Conservation (phyloP, 30 jellyfish, hydroid and myxozoan genomes). For the Cassiopea andromeda region DNA sequence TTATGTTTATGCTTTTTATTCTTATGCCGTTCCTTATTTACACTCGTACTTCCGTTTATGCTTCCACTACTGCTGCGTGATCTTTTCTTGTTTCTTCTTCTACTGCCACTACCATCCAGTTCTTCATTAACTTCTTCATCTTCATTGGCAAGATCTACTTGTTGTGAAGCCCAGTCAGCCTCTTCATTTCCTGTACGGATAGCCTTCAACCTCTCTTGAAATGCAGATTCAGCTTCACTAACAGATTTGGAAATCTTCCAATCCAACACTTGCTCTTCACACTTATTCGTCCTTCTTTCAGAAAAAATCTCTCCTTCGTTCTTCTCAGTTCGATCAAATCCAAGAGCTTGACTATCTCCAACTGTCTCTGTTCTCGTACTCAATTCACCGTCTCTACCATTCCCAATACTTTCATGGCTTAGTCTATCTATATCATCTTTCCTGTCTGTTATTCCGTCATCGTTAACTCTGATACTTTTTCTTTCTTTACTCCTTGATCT, state of each 20-base stretch:
- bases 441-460: not conserved
- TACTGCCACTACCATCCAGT: not conserved
- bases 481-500: slow-evolving; percentile 8
- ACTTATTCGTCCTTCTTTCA: not conserved
- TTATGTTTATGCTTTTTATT: slow-evolving; percentile 34
- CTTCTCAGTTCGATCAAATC: not conserved
- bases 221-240: not conserved
- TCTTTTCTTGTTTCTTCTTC: slow-evolving; percentile 10
- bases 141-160: not conserved
- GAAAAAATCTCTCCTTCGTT: not conserved
- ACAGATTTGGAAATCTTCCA: not conserved
- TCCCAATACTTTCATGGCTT: not conserved
- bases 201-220: not conserved
- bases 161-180: not conserved
- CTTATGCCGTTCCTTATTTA: slow-evolving; percentile 23
- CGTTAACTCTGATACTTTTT: slow-evolving; percentile 10
- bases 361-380: not conserved
- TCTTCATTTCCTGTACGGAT: not conserved
- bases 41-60: slow-evolving; percentile 12
- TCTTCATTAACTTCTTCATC: slow-evolving; percentile 22
- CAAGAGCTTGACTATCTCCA: not conserved
- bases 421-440: not conserved
- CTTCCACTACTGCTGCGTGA: slow-evolving; percentile 37
- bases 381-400: not conserved
- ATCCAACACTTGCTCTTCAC: not conserved